phyloP scores from a whole-genome alignment of 2,797 vertebrate genomes.

The Microtus obscurus region DNA sequence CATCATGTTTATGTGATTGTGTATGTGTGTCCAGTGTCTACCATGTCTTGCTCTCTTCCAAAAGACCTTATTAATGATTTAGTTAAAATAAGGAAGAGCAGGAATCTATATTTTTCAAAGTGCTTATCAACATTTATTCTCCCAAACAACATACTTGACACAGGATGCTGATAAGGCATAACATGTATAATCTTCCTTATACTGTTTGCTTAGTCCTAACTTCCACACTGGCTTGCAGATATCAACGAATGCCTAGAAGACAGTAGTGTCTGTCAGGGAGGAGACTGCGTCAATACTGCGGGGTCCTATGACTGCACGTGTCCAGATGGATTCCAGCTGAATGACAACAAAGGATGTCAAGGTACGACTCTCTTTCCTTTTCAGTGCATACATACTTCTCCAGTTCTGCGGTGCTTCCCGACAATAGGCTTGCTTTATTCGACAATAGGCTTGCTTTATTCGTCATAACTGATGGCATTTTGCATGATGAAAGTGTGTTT shows the following conservation, averaged over 20 bases:
- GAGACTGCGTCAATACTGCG: conserved; percentile 93
- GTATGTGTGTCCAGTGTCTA: not conserved
- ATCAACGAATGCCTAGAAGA: conserved; percentile 95
- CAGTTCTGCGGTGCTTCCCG: not conserved
- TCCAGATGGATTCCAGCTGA: conserved; percentile 92
- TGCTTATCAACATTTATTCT: no score
- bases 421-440: not conserved
- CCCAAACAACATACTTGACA: no score
- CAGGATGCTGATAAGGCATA: not conserved
- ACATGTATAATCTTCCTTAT: not conserved
- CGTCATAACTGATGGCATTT: not conserved
- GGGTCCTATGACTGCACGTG: conserved; percentile 96
- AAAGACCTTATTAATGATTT: no score
- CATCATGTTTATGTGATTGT: not conserved
- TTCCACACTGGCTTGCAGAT: conserved; percentile 89
- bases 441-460: not conserved
- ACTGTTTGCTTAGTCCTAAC: not conserved
- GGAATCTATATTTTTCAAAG: no score
- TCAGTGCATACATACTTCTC: not conserved
- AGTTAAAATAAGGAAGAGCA: no score
- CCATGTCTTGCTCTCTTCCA: no score
- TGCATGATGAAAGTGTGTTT: not conserved
- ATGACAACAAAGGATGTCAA: conserved; percentile 91
- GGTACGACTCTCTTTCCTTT: conserved; percentile 87
- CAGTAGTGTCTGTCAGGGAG: conserved; percentile 89